Conservation (phyloP, 2,797 vertebrate species). For the Anguilla pacifica region DNA sequence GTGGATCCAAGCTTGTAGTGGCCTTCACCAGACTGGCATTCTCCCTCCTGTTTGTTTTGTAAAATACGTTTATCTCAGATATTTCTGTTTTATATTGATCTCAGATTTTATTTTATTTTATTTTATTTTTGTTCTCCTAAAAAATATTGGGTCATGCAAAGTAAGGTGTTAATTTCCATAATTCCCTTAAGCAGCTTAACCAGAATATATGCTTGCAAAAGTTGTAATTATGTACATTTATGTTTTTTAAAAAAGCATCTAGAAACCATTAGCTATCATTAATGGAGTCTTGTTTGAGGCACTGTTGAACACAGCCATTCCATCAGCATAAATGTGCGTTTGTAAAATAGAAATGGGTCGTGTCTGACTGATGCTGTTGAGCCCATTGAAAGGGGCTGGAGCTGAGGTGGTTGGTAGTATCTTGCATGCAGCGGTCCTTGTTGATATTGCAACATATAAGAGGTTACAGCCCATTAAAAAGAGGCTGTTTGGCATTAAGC, state of each 20-base stretch:
- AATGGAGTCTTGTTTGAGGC: neutral
- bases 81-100: no score
- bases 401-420: conserved; percentile 35
- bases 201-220: conserved; percentile 23
- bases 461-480: conserved; percentile 30
- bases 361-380: conserved; percentile 20
- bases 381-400: conserved; percentile 15
- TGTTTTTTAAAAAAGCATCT: neutral
- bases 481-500: conserved; percentile 53
- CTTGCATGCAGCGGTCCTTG: conserved; percentile 41
- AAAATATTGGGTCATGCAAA: neutral
- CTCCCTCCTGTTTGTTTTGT: conserved; percentile 51
- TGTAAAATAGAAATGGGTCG: neutral
- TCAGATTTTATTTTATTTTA: neutral
- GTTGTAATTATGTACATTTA: neutral
- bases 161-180: conserved; percentile 14
- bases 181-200: conserved; percentile 5
- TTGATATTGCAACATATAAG: conserved; percentile 33
- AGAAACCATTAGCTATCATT: neutral
- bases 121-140: conserved; percentile 26
- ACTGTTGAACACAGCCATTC: neutral
- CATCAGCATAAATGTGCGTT: conserved; percentile 39
- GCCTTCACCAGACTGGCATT: conserved; percentile 44
- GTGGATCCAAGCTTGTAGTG: conserved; percentile 55
- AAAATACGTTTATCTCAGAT: neutral